Conservation (phyloP, 2,888 invertebrate species). For the Plusia festucae region DNA sequence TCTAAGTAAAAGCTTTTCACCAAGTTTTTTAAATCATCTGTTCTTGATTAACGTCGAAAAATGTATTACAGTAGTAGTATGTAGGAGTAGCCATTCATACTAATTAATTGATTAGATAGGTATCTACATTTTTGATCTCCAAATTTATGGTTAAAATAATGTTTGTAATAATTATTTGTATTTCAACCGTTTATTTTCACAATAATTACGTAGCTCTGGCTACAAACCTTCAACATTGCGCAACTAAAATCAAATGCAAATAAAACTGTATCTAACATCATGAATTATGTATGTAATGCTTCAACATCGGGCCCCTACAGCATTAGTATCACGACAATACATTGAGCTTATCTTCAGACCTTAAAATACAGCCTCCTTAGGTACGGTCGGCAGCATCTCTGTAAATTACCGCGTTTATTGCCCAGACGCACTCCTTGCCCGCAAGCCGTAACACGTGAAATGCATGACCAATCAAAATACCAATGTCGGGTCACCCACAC, state of each 20-base stretch:
- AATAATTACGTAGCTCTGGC: too few relatives aligned
- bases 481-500: slow-evolving; percentile 85
- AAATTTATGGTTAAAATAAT: too few relatives aligned
- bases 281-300: slow-evolving; percentile 25
- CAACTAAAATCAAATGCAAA: not conserved
- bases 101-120: too few relatives aligned
- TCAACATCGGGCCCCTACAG: slow-evolving; percentile 16
- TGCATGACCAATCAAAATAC: slow-evolving; percentile 90
- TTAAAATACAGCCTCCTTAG: slow-evolving; percentile 76
- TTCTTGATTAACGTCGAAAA: too few relatives aligned
- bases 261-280: slow-evolving; percentile 11
- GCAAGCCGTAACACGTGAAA: slow-evolving; percentile 87
- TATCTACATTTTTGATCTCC: too few relatives aligned
- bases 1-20: too few relatives aligned
- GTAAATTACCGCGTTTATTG: slow-evolving; percentile 86
- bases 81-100: too few relatives aligned
- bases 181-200: too few relatives aligned
- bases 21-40: too few relatives aligned
- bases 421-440: slow-evolving; percentile 77
- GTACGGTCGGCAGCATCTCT: slow-evolving; percentile 64
- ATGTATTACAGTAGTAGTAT: too few relatives aligned
- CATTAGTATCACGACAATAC: slow-evolving; percentile 31
- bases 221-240: too few relatives aligned
- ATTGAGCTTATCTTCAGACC: slow-evolving; percentile 67
- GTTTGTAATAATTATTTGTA: too few relatives aligned